Base-by-base conservation (phyloP, 2,797 vertebrate species). In the Hyperoplus lanceolatus region DNA sequence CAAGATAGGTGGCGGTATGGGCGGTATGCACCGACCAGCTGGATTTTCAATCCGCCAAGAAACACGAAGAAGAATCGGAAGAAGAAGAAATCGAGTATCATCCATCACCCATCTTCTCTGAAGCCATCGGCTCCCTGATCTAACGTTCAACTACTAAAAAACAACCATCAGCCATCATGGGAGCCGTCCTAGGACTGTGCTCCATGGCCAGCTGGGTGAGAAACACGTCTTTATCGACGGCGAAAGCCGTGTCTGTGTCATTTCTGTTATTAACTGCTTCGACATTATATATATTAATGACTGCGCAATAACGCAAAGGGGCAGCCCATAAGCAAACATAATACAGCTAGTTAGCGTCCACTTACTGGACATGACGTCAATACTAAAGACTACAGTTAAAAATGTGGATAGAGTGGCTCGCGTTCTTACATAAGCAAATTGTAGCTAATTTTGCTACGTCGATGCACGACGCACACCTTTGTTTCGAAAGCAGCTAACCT, bases 161-260 rank as follows among this genome's bases (percentile, higher is more conserved):
- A 64, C 16, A 67, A 68, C 3, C 62, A 58, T 63, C 42, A n/a
- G 48, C 56, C 74, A 85, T 79, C 64, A 99, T 99, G 98, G 98
- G 98, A 86, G 89, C 96, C 38, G 97, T 98, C 1, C 91, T 99
- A 69, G 97, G 97, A 14, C 91, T 99, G 76, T 99, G 97, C 92
- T 98, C 97, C 81, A 81, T 98, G 96, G 97, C 97, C 65, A 99
- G 97, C 93, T 99, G 97, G 97, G 98, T 99, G 83, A 94, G 95
- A 50, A n/a, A 7, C 39, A 1, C 4, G 0, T 46, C 0, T 0
- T 1, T 4, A 1, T 16, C 3, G 6, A n/a, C 7, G 1, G 3
- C 10, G 9, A 21, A 10, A 6, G 2, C 5, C 8, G 4, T 10
- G 2, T n/a, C 0, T 56, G 14, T 10, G n/a, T 41, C 16, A 3